Evolutionary conservation across 2,888 invertebrate species (phyloP).

Genomic region (Cheilosia vernalis): DNA sequence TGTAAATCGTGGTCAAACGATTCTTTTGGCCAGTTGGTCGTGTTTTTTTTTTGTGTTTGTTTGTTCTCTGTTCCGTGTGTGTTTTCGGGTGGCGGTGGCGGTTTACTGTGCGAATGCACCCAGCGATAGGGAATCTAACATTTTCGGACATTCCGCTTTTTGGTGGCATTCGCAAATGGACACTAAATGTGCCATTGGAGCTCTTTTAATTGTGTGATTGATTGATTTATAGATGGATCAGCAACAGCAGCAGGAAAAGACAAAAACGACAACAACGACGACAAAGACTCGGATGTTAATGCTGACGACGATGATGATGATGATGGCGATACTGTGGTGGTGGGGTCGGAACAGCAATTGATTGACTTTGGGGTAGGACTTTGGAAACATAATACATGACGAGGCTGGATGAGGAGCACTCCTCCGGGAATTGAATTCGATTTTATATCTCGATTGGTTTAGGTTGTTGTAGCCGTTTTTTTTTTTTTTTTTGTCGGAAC

Average conservation of each 20-base stretch:
- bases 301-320: constrained; percentile 42
- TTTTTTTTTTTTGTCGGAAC: constrained; percentile 1
- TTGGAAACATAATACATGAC: constrained; percentile 67
- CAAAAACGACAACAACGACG: constrained; percentile 4
- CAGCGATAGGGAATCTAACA: constrained; percentile 69
- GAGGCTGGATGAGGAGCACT: constrained; percentile 56
- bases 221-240: constrained; percentile 79
- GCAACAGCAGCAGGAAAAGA: constrained; percentile 30
- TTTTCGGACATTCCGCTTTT: constrained; percentile 71
- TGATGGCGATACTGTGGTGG: background rate
- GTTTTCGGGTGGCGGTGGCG: constrained; percentile 49
- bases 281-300: constrained; percentile 24
- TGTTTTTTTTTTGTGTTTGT: background rate
- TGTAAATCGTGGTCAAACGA: constrained; percentile 74
- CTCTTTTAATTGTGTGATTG: constrained; percentile 81
- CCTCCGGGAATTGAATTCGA: constrained; percentile 72
- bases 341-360: constrained; percentile 57
- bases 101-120: constrained; percentile 4
- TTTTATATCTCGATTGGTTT: constrained; percentile 73
- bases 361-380: constrained; percentile 75
- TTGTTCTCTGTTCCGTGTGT: constrained; percentile 47
- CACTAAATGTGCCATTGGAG: constrained; percentile 80
- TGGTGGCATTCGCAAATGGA: constrained; percentile 77
- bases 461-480: constrained; percentile 60
- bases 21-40: constrained; percentile 43